Base-by-base conservation (phyloP, 2,888 invertebrate species). In the Epsilonema sp. region DNA sequence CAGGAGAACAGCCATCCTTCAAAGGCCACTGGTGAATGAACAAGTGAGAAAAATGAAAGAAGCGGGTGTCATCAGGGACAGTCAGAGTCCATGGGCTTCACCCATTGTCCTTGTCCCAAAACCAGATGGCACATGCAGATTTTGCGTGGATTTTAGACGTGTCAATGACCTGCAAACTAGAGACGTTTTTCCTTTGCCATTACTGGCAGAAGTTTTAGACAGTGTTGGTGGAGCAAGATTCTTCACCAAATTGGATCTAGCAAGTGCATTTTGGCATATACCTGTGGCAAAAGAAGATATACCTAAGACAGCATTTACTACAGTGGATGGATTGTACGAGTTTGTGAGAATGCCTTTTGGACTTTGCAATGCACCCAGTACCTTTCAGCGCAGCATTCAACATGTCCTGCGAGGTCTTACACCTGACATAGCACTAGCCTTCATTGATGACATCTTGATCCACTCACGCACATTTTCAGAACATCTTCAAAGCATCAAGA, bases 81-180 rank as follows among this genome's bases (percentile, higher is more conserved):
- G 58, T 2, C 48, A 46, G 2, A 57, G 57, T 26, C 61, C 63
- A 1, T 66, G 60, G 59, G 53, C 57, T 13, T 52, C 58, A 1
- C 63, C 62, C 1, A 53, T 62, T 3, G 58, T 64, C 5, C 42
- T 66, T 1, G 61, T 62, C 1, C 53, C 52, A 21, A 66, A 64
- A 52, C 60, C 59, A 46, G 52, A 56, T 45, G 55, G 51, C 25
- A 42, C 42, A 16, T 50, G 19, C 41, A 50, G 49, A 43, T 53
- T 52, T 13, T 56, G 56, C 38, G 46, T 55, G 8, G 54, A 56
- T 42, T 57, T 52, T 44, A 22, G 55, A 20, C 13, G 43, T 2
- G 25, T 57, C 2, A 56, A 55, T 48, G 26, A 8, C 13, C 48
- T 52, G 2, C 49, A 50, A 11, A 44, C 38, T 20, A 37, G 36